Percentiles rank a stretch among this genome's conserved stretches.
Evolutionary conservation across 2,888 invertebrate genomes (phyloP).

Genomic region (Galerucella pusilla): DNA sequence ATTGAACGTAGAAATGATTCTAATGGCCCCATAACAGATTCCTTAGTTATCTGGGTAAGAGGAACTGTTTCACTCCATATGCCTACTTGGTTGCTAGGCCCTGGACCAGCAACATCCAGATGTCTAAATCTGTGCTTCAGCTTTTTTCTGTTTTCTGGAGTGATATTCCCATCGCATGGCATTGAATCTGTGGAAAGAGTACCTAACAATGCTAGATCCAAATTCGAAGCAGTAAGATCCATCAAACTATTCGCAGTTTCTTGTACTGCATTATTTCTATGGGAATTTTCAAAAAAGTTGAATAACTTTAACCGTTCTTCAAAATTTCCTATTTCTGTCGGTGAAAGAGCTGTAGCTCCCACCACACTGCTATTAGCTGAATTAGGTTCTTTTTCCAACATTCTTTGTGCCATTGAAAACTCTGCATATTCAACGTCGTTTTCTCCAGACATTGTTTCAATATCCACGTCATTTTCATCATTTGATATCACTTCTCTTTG

Average conservation of each 20-base stretch:
- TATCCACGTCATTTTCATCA: constrained; percentile 89
- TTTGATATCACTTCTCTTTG: constrained; percentile 74
- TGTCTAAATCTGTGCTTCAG: constrained; percentile 52
- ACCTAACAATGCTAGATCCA: constrained; percentile 51
- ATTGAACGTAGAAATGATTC: constrained; percentile 62
- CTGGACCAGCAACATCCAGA: constrained; percentile 20
- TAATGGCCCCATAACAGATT: constrained; percentile 61
- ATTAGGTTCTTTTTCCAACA: constrained; percentile 56
- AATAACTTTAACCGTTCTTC: constrained; percentile 72
- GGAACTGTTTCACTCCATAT: constrained; percentile 58
- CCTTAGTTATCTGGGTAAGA: constrained; percentile 54
- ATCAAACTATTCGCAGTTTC: constrained; percentile 34
- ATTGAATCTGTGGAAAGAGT: constrained; percentile 40
- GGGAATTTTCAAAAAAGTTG: constrained; percentile 56
- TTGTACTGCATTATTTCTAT: constrained; percentile 26
- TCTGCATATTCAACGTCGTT: constrained; percentile 77
- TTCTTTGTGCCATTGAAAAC: constrained; percentile 67
- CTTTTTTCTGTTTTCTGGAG: constrained; percentile 47
- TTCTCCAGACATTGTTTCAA: constrained; percentile 87
- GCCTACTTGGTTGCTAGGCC: constrained; percentile 36
- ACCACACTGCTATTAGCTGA: constrained; percentile 46
- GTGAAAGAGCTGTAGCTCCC: constrained; percentile 52
- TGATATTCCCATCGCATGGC: constrained; percentile 41
- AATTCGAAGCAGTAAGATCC: constrained; percentile 56
- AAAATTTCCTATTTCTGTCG: constrained; percentile 52